Base-by-base conservation (phyloP, 2,888 invertebrate genomes). In the Aelia acuminata region DNA sequence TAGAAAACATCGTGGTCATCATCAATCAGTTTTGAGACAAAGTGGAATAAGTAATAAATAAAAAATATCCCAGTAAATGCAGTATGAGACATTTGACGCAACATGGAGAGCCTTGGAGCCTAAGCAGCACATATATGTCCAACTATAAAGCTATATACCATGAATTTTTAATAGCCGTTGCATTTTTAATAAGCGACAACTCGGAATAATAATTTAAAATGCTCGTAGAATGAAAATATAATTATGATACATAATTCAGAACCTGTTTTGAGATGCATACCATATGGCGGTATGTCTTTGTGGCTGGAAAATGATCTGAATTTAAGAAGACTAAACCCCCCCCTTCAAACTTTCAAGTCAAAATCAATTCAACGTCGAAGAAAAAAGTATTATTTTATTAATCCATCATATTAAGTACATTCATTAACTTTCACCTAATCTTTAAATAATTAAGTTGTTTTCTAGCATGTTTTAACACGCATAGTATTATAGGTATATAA, bases 201-300 rank as follows among this genome's bases (percentile, higher is more conserved):
- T 75, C 75, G 39, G 75, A 35, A 75, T 75, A 75, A 35, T 75
- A 75, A 75, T 75, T 22, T n/a, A 20, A 7, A 5, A 75, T 20
- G 35, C 75, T 39, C 3, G 4, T 22, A 75, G 75, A 39, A 39
- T 75, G 13, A 57, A 57, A 26, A 57, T 57, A 26, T 57, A 57
- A 26, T 39, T 70, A 70, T 70, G 70, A 70, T 75, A 75, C 39
- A 75, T 75, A 75, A 75, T 75, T 75, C 75, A 75, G 13, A 57
- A 57, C 1, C 26, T 11, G 22, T 26, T 57, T n/a, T 53, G 5
- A 53, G n/a, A 57, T 26, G 26, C 26, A 57, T 57, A 11, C 18
- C 13, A 8, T 57, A 13, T 11, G 2, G 57, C 57, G 26, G 1
- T 26, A 57, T 11, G 26, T 26, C 5, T 53, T n/a, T 5, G 53